Percentiles rank a stretch among this genome's conserved stretches.
Evolutionary conservation across 2,888 invertebrate species (phyloP).

Genomic region (Leptopterna dolabrata): DNA sequence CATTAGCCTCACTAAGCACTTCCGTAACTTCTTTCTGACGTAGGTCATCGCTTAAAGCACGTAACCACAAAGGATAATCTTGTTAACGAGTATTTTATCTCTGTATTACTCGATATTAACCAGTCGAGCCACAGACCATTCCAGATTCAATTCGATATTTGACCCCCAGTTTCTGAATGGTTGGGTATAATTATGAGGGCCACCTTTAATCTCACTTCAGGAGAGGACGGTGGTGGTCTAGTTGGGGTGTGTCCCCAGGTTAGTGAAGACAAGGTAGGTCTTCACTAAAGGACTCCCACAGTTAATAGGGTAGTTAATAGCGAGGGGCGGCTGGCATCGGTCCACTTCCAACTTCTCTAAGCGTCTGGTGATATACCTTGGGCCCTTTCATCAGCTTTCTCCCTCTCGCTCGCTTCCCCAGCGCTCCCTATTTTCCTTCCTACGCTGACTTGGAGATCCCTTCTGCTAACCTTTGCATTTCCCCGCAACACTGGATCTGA

Average conservation of each 20-base stretch:
- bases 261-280: not conserved
- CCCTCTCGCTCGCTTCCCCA: not conserved
- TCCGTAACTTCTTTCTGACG: too few relatives aligned
- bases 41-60: too few relatives aligned
- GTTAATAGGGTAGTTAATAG: constrained; percentile 15
- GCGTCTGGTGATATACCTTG: constrained; percentile 9
- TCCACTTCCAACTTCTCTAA: constrained; percentile 27
- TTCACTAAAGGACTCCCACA: not conserved
- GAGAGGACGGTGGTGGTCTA: not conserved
- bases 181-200: not conserved
- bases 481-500: not conserved
- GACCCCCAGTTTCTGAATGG: not conserved
- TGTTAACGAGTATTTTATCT: too few relatives aligned
- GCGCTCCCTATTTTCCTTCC: not conserved
- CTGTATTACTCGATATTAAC: too few relatives aligned
- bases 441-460: not conserved
- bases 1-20: too few relatives aligned
- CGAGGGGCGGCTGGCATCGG: constrained; percentile 14
- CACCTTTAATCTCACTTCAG: not conserved
- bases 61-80: too few relatives aligned
- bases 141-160: not conserved
- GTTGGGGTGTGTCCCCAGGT: not conserved
- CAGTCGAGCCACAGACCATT: too few relatives aligned
- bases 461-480: not conserved
- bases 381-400: not conserved